These are phyloP conservation scores for Phyllopteryx taeniolatus DNA, from an alignment of 2,113 vertebrate species.

Conservation along the genomic window DNA sequence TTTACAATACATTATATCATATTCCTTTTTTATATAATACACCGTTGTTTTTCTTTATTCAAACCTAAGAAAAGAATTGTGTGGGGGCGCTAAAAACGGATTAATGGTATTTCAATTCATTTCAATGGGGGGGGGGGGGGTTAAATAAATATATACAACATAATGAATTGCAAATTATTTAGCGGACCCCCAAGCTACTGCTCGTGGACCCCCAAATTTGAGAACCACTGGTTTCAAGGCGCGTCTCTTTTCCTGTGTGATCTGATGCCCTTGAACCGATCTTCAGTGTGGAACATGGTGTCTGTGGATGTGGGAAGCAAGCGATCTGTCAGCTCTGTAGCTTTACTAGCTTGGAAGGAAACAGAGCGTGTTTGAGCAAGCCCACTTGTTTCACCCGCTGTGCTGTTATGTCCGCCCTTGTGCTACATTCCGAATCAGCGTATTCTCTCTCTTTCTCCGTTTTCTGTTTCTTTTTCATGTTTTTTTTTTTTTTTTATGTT, in stretches of 20 bases:
- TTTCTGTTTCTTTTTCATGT: constrained; percentile 5
- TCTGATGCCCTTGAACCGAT: neutral
- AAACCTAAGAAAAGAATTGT: no score
- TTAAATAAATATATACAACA: no score
- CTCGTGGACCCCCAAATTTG: no score
- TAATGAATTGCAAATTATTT: no score
- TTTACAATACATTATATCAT: no score
- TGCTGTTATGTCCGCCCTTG: constrained; percentile 2
- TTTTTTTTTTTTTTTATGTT: neutral
- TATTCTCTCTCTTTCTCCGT: constrained; percentile 4
- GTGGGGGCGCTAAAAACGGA: no score
- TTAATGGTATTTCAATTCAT: no score
- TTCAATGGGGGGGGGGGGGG: no score
- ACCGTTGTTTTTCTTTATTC: no score
- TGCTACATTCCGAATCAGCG: constrained; percentile 10
- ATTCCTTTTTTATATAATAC: no score
- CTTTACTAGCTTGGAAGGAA: neutral
- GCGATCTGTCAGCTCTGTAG: neutral
- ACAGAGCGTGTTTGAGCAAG: neutral
- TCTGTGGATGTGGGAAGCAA: neutral
- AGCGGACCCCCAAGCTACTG: no score
- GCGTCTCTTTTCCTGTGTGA: neutral
- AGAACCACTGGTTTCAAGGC: neutral
- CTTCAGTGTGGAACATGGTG: neutral
- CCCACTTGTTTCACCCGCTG: constrained; percentile 14